Conservation (phyloP, 2,113 vertebrate species). For the Oreotrochilus melanogaster region DNA sequence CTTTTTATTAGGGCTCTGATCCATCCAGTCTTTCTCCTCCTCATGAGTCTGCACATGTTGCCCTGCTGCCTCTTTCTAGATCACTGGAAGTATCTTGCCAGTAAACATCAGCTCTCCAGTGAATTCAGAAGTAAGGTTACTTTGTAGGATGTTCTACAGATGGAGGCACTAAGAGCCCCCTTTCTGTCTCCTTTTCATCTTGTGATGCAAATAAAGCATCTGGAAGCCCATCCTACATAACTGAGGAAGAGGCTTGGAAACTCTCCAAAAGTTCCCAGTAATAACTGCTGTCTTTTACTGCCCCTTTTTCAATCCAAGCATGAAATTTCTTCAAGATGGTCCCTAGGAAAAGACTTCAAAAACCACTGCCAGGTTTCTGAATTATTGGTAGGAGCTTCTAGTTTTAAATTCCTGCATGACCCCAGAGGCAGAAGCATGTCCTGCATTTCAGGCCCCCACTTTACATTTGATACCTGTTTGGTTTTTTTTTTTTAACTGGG, state of each 20-base stretch:
- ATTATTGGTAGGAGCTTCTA: neutral
- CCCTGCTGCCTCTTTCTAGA: neutral
- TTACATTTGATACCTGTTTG: neutral
- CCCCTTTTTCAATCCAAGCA: neutral
- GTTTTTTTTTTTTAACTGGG: neutral
- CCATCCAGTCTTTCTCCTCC: neutral
- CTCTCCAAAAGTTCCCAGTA: neutral
- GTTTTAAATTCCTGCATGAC: neutral
- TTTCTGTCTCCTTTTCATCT: neutral
- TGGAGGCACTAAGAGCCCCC: neutral
- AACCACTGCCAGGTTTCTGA: neutral
- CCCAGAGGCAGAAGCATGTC: neutral
- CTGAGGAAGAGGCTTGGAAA: neutral
- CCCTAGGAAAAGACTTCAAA: neutral
- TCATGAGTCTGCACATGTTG: neutral
- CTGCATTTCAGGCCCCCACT: neutral
- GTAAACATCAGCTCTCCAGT: neutral
- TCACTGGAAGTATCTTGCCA: neutral
- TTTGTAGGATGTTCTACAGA: neutral
- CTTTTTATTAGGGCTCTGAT: neutral
- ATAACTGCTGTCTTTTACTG: neutral
- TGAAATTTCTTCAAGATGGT: neutral
- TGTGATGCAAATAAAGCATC: neutral
- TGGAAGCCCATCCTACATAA: neutral
- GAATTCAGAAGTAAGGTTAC: neutral